Conservation (phyloP, 2,888 invertebrate genomes). For the Drosophila mettleri region DNA sequence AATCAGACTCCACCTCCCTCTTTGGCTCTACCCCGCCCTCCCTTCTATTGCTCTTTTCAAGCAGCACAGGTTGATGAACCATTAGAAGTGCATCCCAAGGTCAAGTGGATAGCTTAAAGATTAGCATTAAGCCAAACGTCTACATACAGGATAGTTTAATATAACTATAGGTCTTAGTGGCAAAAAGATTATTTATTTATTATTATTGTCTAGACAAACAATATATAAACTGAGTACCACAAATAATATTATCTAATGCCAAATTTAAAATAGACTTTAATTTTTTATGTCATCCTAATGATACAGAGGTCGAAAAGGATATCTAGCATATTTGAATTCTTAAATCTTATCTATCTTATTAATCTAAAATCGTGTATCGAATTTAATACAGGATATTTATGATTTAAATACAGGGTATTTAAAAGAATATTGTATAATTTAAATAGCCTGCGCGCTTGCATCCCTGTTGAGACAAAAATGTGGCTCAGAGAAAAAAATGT, state of each 20-base stretch:
- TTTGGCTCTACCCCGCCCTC: not conserved
- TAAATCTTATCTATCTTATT: too few relatives aligned
- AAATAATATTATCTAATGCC: too few relatives aligned
- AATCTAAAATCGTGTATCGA: too few relatives aligned
- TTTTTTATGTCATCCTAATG: too few relatives aligned
- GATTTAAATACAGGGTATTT: too few relatives aligned
- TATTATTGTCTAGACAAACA: too few relatives aligned
- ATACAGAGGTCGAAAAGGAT: too few relatives aligned
- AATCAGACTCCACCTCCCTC: not conserved
- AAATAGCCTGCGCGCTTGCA: slow-evolving; percentile 29
- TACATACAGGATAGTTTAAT: slow-evolving; percentile 6
- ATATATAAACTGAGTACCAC: too few relatives aligned
- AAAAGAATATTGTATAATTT: slow-evolving; percentile 4
- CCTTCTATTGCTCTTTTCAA: not conserved
- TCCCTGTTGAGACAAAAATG: slow-evolving; percentile 47
- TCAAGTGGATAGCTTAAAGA: slow-evolving; percentile 12
- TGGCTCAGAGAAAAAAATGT: slow-evolving; percentile 51
- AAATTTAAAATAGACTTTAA: too few relatives aligned
- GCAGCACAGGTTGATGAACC: slow-evolving; percentile 27
- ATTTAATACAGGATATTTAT: too few relatives aligned
- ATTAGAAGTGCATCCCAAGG: slow-evolving; percentile 53
- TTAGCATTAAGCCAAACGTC: slow-evolving; percentile 30
- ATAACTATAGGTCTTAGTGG: not conserved
- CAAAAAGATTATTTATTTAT: too few relatives aligned
- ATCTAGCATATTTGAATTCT: too few relatives aligned